phyloP scores from a whole-genome alignment of 2,888 invertebrate genomes.

The Dromius quadrimaculatus region DNA sequence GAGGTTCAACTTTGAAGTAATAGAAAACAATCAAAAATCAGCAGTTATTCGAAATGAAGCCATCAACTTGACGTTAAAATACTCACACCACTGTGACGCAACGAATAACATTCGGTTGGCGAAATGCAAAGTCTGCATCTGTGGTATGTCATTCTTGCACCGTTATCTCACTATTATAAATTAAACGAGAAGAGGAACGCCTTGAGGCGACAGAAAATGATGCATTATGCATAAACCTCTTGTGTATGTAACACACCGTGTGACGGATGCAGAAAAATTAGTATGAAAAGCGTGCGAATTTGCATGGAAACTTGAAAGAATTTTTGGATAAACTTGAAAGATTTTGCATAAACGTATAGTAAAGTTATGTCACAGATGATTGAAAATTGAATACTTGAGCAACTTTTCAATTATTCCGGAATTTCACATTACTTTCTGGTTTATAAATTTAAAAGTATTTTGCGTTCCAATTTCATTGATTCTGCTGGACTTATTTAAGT shows the following conservation, averaged over 20 bases:
- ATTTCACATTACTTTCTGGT: no score
- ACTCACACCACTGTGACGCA: no score
- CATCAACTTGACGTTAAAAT: no score
- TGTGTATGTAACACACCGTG: slow-evolving; percentile 15
- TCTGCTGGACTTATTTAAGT: no score
- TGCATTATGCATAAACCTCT: slow-evolving; percentile 37
- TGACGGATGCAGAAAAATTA: slow-evolving; percentile 8
- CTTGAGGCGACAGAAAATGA: slow-evolving; percentile 13
- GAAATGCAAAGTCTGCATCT: neutral
- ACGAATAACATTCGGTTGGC: no score
- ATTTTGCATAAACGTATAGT: slow-evolving; percentile 1
- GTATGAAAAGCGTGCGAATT: slow-evolving; percentile 26
- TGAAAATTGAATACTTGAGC: slow-evolving; percentile 11
- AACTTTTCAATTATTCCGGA: slow-evolving; percentile 20
- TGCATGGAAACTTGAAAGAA: slow-evolving; percentile 16
- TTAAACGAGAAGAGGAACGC: slow-evolving; percentile 6
- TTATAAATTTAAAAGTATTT: no score
- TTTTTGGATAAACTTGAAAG: no score
- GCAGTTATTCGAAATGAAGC: no score
- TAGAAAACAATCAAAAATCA: no score
- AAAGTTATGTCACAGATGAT: slow-evolving; percentile 2
- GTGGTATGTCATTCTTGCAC: slow-evolving; percentile 29
- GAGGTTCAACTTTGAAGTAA: no score
- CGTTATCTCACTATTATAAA: slow-evolving; percentile 27
- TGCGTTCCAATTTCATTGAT: no score